These are phyloP conservation scores for Coreoperca whiteheadi DNA, from an alignment of 2,113 vertebrate species.

Conservation along the genomic window DNA sequence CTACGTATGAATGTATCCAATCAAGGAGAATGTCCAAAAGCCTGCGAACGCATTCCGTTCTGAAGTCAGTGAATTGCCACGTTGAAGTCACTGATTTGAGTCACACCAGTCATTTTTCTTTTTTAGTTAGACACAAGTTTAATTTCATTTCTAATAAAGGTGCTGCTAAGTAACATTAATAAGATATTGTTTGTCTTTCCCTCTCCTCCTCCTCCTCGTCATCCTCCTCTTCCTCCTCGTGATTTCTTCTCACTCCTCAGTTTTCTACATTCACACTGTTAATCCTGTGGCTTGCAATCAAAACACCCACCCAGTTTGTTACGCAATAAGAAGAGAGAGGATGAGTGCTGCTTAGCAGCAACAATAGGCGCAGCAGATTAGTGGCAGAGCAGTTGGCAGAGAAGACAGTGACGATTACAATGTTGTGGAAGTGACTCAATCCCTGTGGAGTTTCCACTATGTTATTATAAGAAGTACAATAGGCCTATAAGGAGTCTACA, in stretches of 20 bases:
- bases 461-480: constrained; percentile 1
- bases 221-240: background rate
- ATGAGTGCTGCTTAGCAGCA: constrained; percentile 64
- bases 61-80: background rate
- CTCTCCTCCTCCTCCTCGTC: background rate
- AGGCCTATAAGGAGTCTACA: background rate
- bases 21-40: background rate
- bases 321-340: constrained; percentile 67
- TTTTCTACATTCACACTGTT: constrained; percentile 45
- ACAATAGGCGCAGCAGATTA: constrained; percentile 73
- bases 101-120: background rate
- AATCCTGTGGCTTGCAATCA: constrained; percentile 58
- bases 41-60: background rate
- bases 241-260: constrained; percentile 16
- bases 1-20: background rate
- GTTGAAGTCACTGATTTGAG: background rate
- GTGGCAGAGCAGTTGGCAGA: constrained; percentile 19
- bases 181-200: background rate
- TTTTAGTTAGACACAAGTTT: background rate
- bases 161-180: background rate
- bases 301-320: constrained; percentile 76
- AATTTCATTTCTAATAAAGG: background rate
- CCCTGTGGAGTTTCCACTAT: constrained; percentile 31
- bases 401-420: constrained; percentile 30
- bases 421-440: constrained; percentile 48